Base-by-base conservation (phyloP, 2,888 invertebrate genomes). In the Hedychridium roseum region DNA sequence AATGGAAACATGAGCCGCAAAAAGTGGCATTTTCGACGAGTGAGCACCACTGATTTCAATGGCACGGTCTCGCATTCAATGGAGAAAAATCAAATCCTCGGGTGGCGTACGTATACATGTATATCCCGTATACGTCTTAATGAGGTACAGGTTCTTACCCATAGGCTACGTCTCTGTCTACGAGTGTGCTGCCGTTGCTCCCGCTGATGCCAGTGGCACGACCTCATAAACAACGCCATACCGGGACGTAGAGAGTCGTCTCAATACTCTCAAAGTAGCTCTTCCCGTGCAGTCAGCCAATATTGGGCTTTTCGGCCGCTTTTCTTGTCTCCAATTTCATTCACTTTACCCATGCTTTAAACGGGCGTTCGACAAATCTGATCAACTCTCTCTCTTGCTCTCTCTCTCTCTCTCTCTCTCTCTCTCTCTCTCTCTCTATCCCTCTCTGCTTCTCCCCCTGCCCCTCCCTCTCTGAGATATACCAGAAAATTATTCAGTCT, bases 171-270 rank as follows among this genome's bases (percentile, higher is more conserved):
- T 39, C 21, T 46, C 35, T 26, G 17, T 43, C 18, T 38, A n/a
- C n/a, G n/a, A n/a, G n/a, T n/a, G n/a, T n/a, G n/a, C n/a, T n/a
- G n/a, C n/a, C n/a, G 20, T n/a, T 23, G n/a, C 20, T 39, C 20
- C 27, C 15, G 20, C 39, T 15, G 36, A 18, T 35, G 21, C 16
- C 23, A 35, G 12, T n/a, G n/a, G 39, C 43, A 41, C 38, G 42
- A 50, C 26, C 47, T 54, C 47, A 39, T 56, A 54, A 54, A 56
- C 41, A 31, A 54, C 41, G 28, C 37, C 43, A 37, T 57, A 27
- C 27, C 11, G 16, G 38, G 35, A 27, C 31, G 20, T 51, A 35
- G 38, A 41, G 43, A 52, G 37, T 28, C 34, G 38, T 35, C 39
- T 43, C 36, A 17, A 48, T 51, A 27, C 26, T 35, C 16, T 14